Base-by-base conservation (phyloP, 1,140 invertebrate genomes). In the Diorhabda sublineata region DNA sequence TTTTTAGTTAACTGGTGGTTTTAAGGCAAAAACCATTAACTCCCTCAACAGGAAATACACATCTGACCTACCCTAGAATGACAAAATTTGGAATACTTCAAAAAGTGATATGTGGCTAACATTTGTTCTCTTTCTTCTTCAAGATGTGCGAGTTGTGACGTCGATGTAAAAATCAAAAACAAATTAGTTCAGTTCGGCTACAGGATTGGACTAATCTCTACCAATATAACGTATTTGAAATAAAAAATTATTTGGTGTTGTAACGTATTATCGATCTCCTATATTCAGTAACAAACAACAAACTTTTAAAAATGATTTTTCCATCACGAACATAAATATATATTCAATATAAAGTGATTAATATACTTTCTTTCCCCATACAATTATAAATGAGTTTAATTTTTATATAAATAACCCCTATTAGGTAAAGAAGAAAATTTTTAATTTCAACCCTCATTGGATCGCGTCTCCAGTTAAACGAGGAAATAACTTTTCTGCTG, bases 321-420 rank as follows among this genome's bases (percentile, higher is more conserved):
- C 26, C 26, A 26, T 26, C 26, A 26, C 26, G 26, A 26, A 26
- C 26, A 26, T 26, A 26, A 26, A 26, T 26, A 26, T 26, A 26
- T 26, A 26, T 26, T 26, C 26, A 26, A 26, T 52, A 6, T n/a
- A 52, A 52, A n/a, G 47, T 52, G 47, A 52, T 52, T 52, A 52
- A 52, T 52, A 52, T 8, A 52, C 6, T 26, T 52, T 52, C 47
- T 52, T 52, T 52, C 47, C 47, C 47, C 47, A 52, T 52, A 52
- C 47, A 52, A 52, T 52, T 52, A 52, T 52, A 52, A 52, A 52
- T 52, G 47, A 52, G 47, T 52, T 52, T 52, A 52, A 52, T 52
- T 52, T 52, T 52, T 52, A 52, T 52, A 52, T 52, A 52, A 52
- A 52, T 52, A 52, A 52, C 47, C 47, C 47, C 47, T 52, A 52